These are phyloP conservation scores for Gastracanthus pulcherrimus DNA, from an alignment of 2,888 invertebrate genomes.

Conservation along the genomic window DNA sequence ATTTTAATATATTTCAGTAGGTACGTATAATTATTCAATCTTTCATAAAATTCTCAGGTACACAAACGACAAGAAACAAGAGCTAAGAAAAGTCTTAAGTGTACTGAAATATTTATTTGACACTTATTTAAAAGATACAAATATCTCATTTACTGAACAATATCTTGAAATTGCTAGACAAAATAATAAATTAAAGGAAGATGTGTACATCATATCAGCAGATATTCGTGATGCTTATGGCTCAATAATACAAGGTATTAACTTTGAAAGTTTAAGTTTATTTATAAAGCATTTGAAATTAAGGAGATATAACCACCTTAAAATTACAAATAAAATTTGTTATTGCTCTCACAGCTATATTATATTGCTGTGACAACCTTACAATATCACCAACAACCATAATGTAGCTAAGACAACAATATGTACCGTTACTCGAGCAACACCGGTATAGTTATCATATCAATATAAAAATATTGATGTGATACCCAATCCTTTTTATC, in stretches of 20 bases:
- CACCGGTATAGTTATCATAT: no score
- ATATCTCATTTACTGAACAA: background rate
- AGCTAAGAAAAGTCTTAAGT: conserved; percentile 6
- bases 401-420: no score
- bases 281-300: background rate
- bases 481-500: no score
- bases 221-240: conserved; percentile 49
- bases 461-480: no score
- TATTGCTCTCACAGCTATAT: no score
- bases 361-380: no score
- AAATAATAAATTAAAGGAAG: conserved; percentile 9
- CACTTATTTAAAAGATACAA: background rate
- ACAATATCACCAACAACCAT: no score
- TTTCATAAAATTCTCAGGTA: conserved; percentile 24
- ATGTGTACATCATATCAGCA: conserved; percentile 63
- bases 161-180: conserved; percentile 7
- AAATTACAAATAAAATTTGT: no score
- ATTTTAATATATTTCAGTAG: background rate
- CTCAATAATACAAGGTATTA: conserved; percentile 41
- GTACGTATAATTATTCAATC: background rate
- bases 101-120: conserved; percentile 30
- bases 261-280: background rate
- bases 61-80: background rate
- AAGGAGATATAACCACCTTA: no score
- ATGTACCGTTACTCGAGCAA: no score